phyloP scores from a whole-genome alignment of 2,888 invertebrate species.

The Acanthoscelides obtectus region DNA sequence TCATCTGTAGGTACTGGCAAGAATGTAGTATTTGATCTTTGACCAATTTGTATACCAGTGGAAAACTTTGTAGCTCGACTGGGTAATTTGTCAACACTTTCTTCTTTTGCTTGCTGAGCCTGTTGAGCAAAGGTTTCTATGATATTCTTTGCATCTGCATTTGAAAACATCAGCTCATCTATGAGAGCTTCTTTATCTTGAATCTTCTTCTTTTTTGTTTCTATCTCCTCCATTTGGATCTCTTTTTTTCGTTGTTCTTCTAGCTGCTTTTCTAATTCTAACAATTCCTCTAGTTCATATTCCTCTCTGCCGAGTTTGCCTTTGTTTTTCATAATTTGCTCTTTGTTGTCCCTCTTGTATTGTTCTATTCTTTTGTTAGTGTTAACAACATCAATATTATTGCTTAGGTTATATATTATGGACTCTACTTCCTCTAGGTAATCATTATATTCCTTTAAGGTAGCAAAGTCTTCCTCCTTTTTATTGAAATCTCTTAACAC shows the following conservation, averaged over 20 bases:
- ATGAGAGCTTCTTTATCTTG: conserved; percentile 88
- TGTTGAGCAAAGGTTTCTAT: conserved; percentile 70
- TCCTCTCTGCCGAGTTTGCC: conserved; percentile 74
- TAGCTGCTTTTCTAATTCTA: conserved; percentile 76
- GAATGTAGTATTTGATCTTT: conserved; percentile 58
- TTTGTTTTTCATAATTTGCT: conserved; percentile 76
- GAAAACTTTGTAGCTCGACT: conserved; percentile 71
- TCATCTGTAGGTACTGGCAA: conserved; percentile 70
- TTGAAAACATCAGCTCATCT: conserved; percentile 92
- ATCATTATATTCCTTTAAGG: conserved; percentile 84
- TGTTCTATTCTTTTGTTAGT: conserved; percentile 88
- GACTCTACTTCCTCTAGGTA: conserved; percentile 94
- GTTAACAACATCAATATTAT: conserved; percentile 82
- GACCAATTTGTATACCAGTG: conserved; percentile 77
- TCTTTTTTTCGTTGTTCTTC: conserved; percentile 70
- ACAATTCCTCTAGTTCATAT: conserved; percentile 77
- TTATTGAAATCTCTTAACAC: conserved; percentile 90
- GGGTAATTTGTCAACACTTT: conserved; percentile 43
- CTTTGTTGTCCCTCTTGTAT: conserved; percentile 87
- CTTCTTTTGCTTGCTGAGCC: conserved; percentile 62
- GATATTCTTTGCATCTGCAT: conserved; percentile 84
- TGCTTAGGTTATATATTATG: conserved; percentile 84
- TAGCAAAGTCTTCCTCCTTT: conserved; percentile 87
- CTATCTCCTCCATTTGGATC: conserved; percentile 59
- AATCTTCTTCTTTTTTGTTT: conserved; percentile 77